Evolutionary conservation across 1,140 invertebrate genomes (phyloP), one percentile per base, ranked within the genome.

Genomic region (Mactra quadrangularis): DNA sequence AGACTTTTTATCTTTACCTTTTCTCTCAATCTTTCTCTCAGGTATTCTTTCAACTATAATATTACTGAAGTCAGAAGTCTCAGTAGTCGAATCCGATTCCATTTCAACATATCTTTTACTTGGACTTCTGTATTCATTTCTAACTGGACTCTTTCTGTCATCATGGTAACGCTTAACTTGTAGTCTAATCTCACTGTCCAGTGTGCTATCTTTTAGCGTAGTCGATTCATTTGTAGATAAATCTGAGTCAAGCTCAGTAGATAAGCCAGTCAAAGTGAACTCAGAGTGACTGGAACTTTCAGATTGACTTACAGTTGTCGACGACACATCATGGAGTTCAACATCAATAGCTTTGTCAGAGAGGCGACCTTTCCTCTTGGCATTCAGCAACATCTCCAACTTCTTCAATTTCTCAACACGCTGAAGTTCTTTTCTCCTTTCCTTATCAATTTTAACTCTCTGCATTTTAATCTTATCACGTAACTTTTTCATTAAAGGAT

Each of bases 401-500:
- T 89, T 90, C 60, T 87, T 82, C 59, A 92, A 82, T 76, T 92
- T 92, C 19, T 90, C 88, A 47, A 89, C 70, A 31, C 89, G 84
- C 47, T 77, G 79, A 19, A 88, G 55, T 81, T 91, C 88, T 59
- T 87, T 90, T 50, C 71, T 66, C 53, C 81, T 85, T 41, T 88
- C 86, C 50, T 86, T 86, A 19, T 87, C 85, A 45, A 89, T 88
- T 77, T 89, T 90, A 22, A 74, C 74, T 31, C 83, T 83, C 62
- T 90, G 88, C 41, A 82, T 59, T 59, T 72, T 41, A 31, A 91
- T 86, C 45, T 87, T 87, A 17, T 90, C 75, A 84, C 89, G 50
- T 85, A 91, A 74, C 85, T 90, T 79, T 86, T 88, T 75, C 90
- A 91, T 90, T 91, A 94, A 85, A 90, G 91, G 82, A 94, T 90